Percentiles rank a stretch among this genome's conserved stretches.
phyloP scores from a whole-genome alignment of 1,140 invertebrate genomes.

The Orussus abietinus region DNA sequence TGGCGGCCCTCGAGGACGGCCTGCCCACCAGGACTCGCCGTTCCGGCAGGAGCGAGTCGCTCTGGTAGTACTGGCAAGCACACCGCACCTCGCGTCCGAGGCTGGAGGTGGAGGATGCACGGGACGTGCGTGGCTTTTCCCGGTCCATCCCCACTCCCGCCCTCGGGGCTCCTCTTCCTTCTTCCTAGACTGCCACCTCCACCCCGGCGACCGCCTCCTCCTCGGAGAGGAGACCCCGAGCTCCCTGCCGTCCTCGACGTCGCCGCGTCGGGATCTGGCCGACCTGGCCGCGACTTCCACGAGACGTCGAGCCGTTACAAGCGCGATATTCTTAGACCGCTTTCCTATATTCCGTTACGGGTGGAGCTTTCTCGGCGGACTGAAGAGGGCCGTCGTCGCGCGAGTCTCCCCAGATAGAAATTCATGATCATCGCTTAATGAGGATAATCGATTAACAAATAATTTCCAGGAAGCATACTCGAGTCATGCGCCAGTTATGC shows the following conservation, averaged over 20 bases:
- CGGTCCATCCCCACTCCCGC: conserved; percentile 1
- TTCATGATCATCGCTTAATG: no score
- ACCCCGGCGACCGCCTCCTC: background rate
- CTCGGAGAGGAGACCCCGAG: conserved; percentile 27
- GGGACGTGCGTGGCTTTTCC: conserved; percentile 24
- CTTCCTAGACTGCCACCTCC: background rate
- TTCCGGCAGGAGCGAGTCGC: conserved; percentile 71
- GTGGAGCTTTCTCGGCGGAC: no score
- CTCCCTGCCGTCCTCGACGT: conserved; percentile 7
- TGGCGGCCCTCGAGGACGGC: conserved; percentile 31
- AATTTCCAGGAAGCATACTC: no score
- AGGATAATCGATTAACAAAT: no score
- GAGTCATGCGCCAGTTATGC: no score
- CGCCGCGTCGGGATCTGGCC: conserved; percentile 13
- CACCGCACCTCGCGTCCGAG: conserved; percentile 69
- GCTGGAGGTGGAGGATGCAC: conserved; percentile 64
- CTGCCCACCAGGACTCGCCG: conserved; percentile 60
- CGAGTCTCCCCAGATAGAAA: no score
- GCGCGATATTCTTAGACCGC: background rate
- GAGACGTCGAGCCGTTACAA: no score
- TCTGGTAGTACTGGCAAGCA: conserved; percentile 78
- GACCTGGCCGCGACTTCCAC: conserved; percentile 12
- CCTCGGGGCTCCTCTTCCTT: background rate
- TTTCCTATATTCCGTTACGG: background rate
- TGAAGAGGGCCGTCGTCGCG: no score